Evolutionary conservation across 2,113 vertebrate genomes (phyloP).

Genomic region (Prunella himalayana): DNA sequence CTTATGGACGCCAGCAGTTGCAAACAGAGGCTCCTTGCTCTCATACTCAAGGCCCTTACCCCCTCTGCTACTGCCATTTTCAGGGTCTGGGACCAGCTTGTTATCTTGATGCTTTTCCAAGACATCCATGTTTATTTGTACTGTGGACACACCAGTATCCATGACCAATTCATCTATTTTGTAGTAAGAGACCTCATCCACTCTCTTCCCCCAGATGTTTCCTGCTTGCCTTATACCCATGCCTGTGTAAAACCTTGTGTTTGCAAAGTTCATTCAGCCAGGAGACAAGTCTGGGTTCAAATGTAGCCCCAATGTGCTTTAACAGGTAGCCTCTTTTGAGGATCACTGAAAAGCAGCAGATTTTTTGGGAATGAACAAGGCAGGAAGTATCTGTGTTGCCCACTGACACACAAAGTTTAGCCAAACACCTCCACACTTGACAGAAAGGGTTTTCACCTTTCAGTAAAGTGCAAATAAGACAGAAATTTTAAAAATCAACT

Average conservation of each 20-base stretch:
- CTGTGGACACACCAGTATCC: not conserved
- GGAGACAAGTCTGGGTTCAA: not conserved
- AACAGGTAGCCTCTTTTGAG: not conserved
- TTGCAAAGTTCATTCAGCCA: not conserved
- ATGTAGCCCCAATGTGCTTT: not conserved
- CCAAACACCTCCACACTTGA: not conserved
- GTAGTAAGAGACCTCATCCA: not conserved
- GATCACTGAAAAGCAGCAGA: not conserved
- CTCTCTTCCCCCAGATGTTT: not conserved
- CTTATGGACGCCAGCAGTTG: not conserved
- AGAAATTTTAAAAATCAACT: not conserved
- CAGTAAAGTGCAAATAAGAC: not conserved
- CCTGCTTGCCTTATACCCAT: not conserved
- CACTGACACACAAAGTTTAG: not conserved
- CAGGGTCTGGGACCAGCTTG: not conserved
- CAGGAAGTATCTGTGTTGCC: not conserved
- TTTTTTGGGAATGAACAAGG: not conserved
- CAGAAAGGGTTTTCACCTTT: not conserved
- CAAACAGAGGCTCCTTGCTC: not conserved
- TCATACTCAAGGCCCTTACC: not conserved
- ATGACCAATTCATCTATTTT: not conserved
- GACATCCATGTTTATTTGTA: fast-evolving
- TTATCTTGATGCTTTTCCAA: not conserved
- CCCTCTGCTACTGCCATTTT: not conserved
- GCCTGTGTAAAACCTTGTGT: not conserved